Evolutionary conservation across 2,888 invertebrate species (phyloP).

Genomic region (Drosophila histrio): DNA sequence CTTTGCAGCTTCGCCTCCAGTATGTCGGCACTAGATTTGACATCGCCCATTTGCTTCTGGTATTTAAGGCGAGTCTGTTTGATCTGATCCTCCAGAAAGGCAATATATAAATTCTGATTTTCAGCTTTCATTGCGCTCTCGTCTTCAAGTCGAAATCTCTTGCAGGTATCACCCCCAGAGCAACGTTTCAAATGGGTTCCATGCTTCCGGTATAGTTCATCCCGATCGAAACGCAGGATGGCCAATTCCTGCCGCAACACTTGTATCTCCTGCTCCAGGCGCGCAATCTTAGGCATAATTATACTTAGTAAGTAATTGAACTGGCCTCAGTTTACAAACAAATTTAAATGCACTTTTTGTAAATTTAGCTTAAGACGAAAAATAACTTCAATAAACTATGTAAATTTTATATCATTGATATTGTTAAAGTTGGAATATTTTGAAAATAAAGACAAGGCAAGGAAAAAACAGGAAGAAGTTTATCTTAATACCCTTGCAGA

Average conservation of each 20-base stretch:
- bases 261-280: constrained; percentile 37
- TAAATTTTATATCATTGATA: constrained; percentile 10
- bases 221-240: constrained; percentile 11
- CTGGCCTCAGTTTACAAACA: neutral
- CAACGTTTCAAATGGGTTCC: constrained; percentile 11
- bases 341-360: constrained; percentile 34
- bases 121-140: neutral
- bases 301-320: neutral
- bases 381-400: neutral
- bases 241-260: constrained; percentile 42
- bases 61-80: constrained; percentile 44
- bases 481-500: too few species aligned
- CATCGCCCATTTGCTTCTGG: constrained; percentile 41
- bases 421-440: neutral
- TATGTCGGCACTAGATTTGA: constrained; percentile 44
- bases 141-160: neutral
- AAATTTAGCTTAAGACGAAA: constrained; percentile 29
- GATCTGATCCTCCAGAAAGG: constrained; percentile 59
- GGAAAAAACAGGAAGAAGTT: too few species aligned
- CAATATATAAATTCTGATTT: constrained; percentile 51
- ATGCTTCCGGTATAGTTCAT: constrained; percentile 25
- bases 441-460: constrained; percentile 1
- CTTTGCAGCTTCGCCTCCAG: constrained; percentile 49
- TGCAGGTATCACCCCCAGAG: constrained; percentile 10
- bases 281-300: constrained; percentile 31